Evolutionary conservation across 2,797 vertebrate genomes (phyloP).

Genomic region (Sebastiscus albofasciatus): DNA sequence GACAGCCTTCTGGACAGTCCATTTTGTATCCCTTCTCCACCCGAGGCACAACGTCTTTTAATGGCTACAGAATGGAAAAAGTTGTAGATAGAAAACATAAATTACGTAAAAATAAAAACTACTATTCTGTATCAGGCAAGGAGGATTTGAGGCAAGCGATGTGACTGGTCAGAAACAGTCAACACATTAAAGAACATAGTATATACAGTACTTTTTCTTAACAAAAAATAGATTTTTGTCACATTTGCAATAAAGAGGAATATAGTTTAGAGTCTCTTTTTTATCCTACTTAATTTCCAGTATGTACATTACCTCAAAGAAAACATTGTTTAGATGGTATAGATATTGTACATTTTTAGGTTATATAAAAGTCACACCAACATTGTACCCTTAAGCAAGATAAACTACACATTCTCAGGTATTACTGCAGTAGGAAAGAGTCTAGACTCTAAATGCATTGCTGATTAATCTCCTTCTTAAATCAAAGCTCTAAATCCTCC

Average conservation of each 20-base stretch:
- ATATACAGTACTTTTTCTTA: neutral
- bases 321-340: neutral
- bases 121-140: neutral
- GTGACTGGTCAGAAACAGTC: neutral
- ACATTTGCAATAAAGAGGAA: neutral
- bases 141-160: neutral
- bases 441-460: neutral
- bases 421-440: neutral
- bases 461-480: neutral
- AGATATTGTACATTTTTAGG: neutral
- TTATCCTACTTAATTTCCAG: neutral
- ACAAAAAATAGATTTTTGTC: neutral
- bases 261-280: neutral
- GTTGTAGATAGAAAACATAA: neutral
- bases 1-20: conserved; percentile 95
- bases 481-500: neutral
- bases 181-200: neutral
- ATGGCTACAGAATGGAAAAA: conserved; percentile 76
- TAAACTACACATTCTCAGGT: neutral
- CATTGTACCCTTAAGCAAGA: neutral
- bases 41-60: conserved; percentile 94
- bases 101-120: neutral
- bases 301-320: neutral
- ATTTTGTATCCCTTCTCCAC: conserved; percentile 98
- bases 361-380: neutral